Evolutionary conservation across 2,888 invertebrate genomes (phyloP), one percentile per base, ranked within the genome.

Genomic region (Andrena marginata): DNA sequence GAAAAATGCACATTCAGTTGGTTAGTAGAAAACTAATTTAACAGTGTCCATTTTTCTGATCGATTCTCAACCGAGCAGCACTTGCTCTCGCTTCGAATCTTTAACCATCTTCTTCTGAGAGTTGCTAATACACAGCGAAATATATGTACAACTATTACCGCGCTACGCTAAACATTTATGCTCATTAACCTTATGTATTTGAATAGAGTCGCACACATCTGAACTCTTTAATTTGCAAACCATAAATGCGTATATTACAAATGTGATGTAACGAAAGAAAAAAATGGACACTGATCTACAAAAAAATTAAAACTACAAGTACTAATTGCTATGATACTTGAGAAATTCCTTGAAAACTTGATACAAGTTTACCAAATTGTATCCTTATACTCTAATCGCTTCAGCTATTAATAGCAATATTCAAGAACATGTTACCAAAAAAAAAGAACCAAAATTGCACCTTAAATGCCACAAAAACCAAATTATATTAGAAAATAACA

Each of bases 1-100:
- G 92, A 94, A 92, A 93, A 91, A 91, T 93, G 91, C 91, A 93
- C 92, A 91, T 91, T 93, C 90, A 90, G 86, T 92, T 81, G 89
- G 92, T 93, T 93, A 93, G 92, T 92, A 85, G 89, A 88, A 89
- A 87, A 90, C 87, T 89, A 89, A 81, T 87, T 69, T 78, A 64
- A 82, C 90, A 90, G 91, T 89, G 91, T 92, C 91, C 86, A 91
- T 90, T 91, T 89, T 90, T 88, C 81, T 84, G 82, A 59, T 56
- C 0, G 42, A 42, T 42, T 42, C 16, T 16, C 42, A 42, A 42
- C 16, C 42, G 42, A 42, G 42, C 23, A 68, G 33, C 33, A 77
- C 62, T 51, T 62, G 26, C 42, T 51, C 42, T 42, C 60, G 42
- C 10, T n/a, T 29, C 29, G 23, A 59, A 60, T 31, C n/a, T 48